These are phyloP conservation scores for Melieria picta DNA, from an alignment of 2,888 invertebrate species.

Conservation along the genomic window DNA sequence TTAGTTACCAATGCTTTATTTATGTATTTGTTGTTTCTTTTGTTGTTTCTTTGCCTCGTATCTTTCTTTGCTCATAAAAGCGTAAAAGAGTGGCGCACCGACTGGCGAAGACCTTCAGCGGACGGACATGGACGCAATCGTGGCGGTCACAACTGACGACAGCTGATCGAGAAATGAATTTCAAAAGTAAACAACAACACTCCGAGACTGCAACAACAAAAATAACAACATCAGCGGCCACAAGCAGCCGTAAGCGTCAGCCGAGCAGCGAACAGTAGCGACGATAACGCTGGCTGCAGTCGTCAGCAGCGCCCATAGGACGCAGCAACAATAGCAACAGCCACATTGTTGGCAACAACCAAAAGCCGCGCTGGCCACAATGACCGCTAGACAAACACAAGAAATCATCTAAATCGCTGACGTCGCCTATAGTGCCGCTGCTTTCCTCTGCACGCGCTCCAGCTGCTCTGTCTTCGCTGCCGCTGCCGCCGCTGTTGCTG, in stretches of 20 bases:
- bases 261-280: too few relatives aligned
- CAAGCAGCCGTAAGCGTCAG: background rate
- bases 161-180: conserved; percentile 16
- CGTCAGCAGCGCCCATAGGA: too few relatives aligned
- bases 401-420: too few relatives aligned
- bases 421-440: too few relatives aligned
- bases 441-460: too few relatives aligned
- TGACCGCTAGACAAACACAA: too few relatives aligned
- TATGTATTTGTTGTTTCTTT: background rate
- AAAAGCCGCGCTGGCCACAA: too few relatives aligned
- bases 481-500: too few relatives aligned
- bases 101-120: conserved; percentile 31
- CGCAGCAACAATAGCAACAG: too few relatives aligned
- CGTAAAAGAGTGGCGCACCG: background rate
- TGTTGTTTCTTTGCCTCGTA: conserved; percentile 12
- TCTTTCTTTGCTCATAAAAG: background rate
- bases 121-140: background rate
- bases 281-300: too few relatives aligned
- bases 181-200: conserved; percentile 11
- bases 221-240: background rate
- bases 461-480: too few relatives aligned
- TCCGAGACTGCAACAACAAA: background rate
- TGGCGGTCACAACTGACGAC: background rate
- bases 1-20: background rate
- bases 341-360: too few relatives aligned